Percentiles rank a stretch among this genome's conserved stretches.
Evolutionary conservation across 2,113 vertebrate genomes (phyloP).

Genomic region (Andinoacara biseriatus): DNA sequence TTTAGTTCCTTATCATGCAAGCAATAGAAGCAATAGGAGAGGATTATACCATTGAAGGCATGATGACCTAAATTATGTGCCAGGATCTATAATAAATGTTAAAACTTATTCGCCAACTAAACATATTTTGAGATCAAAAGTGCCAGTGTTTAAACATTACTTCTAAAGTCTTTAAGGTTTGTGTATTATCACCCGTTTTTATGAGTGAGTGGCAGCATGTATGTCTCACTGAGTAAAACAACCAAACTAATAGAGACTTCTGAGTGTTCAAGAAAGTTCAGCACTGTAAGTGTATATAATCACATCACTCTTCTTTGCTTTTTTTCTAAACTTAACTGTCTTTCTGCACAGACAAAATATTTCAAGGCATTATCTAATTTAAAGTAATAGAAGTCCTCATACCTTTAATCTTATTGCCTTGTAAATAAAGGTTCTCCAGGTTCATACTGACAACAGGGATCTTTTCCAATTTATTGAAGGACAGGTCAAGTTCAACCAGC

Average conservation of each 20-base stretch:
- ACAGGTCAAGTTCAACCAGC: constrained; percentile 93
- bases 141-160: background rate
- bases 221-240: background rate
- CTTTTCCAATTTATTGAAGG: constrained; percentile 91
- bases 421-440: constrained; percentile 94
- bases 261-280: background rate
- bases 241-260: background rate
- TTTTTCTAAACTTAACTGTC: background rate
- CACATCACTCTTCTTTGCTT: background rate
- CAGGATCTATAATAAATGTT: background rate
- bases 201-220: background rate
- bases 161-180: background rate
- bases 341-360: background rate
- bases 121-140: background rate
- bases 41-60: background rate
- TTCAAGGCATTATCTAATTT: background rate
- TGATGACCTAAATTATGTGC: background rate
- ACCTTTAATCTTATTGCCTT: constrained; percentile 96
- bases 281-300: background rate
- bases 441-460: constrained; percentile 90
- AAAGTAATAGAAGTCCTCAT: constrained; percentile 22
- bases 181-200: background rate
- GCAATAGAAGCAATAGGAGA: background rate
- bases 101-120: background rate
- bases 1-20: background rate